These are phyloP conservation scores for Bugulina stolonifera DNA, from an alignment of 2,888 invertebrate genomes.

Conservation along the genomic window DNA sequence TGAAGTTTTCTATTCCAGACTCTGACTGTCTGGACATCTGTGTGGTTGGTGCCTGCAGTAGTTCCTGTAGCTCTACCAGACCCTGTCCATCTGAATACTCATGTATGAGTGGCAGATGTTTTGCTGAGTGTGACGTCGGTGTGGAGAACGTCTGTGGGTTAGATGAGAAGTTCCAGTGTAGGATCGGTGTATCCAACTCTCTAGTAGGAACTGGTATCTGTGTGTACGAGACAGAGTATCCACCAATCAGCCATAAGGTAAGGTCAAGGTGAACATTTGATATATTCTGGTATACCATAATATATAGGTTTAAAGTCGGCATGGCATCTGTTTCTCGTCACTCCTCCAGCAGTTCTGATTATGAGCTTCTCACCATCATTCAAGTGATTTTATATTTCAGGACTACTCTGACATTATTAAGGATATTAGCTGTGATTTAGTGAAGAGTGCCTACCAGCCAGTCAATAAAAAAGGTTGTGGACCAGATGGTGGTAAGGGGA, in stretches of 20 bases:
- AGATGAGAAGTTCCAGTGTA: background rate
- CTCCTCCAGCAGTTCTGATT: too few species aligned
- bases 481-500: background rate
- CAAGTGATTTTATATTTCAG: background rate
- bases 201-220: background rate
- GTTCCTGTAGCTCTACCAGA: constrained; percentile 5
- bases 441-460: background rate
- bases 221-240: background rate
- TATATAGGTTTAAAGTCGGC: too few species aligned
- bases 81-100: constrained; percentile 12
- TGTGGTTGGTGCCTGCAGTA: constrained; percentile 22
- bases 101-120: constrained; percentile 18
- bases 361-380: too few species aligned
- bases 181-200: background rate
- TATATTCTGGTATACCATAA: too few species aligned
- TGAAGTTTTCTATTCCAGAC: too few species aligned
- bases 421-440: background rate
- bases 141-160: background rate
- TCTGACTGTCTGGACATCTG: constrained; percentile 19
- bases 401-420: background rate
- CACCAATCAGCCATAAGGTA: background rate
- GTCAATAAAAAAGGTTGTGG: background rate
- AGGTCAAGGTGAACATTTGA: background rate
- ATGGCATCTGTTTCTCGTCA: too few species aligned
- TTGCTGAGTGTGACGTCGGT: constrained; percentile 10